Conservation (phyloP, 2,888 invertebrate species). For the Nudaria mundana region DNA sequence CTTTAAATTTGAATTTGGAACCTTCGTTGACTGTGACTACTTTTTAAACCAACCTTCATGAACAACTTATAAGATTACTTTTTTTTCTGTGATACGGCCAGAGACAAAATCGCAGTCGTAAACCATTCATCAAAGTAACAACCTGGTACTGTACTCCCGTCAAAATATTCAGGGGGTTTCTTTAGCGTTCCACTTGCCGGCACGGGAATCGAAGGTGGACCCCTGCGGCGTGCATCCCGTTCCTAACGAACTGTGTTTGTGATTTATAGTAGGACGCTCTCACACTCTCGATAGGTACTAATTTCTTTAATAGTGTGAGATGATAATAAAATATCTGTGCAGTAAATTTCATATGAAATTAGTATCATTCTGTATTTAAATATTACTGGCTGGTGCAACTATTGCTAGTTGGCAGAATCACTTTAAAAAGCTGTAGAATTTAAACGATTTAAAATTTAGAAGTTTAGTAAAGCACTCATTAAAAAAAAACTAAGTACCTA, state of each 20-base stretch:
- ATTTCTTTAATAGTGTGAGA: constrained; percentile 72
- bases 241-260: constrained; percentile 73
- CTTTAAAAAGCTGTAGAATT: no score
- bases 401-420: no score
- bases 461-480: no score
- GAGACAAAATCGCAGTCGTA: constrained; percentile 18
- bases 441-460: no score
- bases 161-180: constrained; percentile 75
- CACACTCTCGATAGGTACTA: constrained; percentile 64
- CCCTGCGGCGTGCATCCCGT: constrained; percentile 66
- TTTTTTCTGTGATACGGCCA: not conserved
- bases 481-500: no score
- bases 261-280: constrained; percentile 46
- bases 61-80: no score
- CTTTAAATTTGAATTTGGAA: no score
- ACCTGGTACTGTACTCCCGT: constrained; percentile 64
- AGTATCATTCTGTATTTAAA: not conserved
- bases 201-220: constrained; percentile 68
- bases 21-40: not conserved
- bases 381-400: not conserved
- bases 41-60: not conserved
- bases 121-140: constrained; percentile 60
- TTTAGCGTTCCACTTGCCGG: constrained; percentile 68
- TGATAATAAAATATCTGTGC: constrained; percentile 53
- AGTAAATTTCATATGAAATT: constrained; percentile 6